Base-by-base conservation (phyloP, 2,888 invertebrate genomes). In the Tanypteryx hageni region DNA sequence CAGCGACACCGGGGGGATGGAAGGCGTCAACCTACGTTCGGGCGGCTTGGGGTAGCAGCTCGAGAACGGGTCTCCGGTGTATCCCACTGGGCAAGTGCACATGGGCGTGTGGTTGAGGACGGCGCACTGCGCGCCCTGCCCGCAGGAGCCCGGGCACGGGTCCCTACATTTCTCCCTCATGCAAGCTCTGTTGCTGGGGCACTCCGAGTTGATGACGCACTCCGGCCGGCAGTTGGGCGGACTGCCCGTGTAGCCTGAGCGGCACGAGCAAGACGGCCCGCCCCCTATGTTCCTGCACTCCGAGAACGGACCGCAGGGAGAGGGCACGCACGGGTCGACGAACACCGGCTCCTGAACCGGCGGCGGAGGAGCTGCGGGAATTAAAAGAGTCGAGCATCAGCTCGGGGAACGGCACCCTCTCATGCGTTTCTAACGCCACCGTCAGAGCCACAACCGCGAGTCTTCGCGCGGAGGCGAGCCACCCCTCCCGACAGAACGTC, bases 61-160 rank as follows among this genome's bases (percentile, higher is more conserved):
- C 31, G 95, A 95, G 94, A 98, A 98, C 18, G 98, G 97, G 95
- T 98, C 97, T n/a, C 98, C 98, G 57, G 96, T 96, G 94, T 96
- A 97, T 93, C 97, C 97, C 56, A 96, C 96, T 1, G 96, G 95
- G 94, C 98, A 98, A 11, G 96, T 95, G 95, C 98, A 98, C 92
- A 96, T 96, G 1, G 98, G 97, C 93, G 96, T 97, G 94, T 98
- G 97, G 94, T 97, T 97, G 93, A 97, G 96, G 13, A 98, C 97
- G 85, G 95, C 95, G 94, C 97, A 96, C 93, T 96, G 94, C 93
- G 97, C 96, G 93, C 96, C 96, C 93, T 95, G 94, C 93, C 97
- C 97, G 94, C 97, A 98, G 11, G 97, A 97, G 18, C 98, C 98
- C 14, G 97, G 97, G 94, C 98, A 98, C 22, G 98, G 98, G 95